Percentiles rank a stretch among this genome's conserved stretches.
phyloP scores from a whole-genome alignment of 2,888 invertebrate species.

The Nomada fucata region DNA sequence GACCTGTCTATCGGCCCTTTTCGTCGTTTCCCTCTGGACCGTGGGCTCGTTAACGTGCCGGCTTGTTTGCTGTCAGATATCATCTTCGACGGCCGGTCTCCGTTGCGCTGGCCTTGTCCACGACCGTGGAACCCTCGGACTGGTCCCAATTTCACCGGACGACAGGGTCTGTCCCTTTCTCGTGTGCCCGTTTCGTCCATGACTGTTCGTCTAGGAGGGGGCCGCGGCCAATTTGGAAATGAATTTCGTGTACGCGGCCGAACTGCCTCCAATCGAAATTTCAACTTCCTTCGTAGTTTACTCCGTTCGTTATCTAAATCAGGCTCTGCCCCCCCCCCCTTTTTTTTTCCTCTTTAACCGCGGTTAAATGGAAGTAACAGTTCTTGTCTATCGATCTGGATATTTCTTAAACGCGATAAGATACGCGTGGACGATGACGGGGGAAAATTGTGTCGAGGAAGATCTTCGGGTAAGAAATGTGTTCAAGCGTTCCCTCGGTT shows the following conservation, averaged over 20 bases:
- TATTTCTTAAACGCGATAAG: not conserved
- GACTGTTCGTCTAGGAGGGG: constrained; percentile 9
- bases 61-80: constrained; percentile 77
- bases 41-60: constrained; percentile 77
- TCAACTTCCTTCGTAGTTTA: no score
- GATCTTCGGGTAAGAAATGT: no score
- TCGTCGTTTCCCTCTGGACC: constrained; percentile 55
- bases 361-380: not conserved
- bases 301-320: not conserved
- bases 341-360: not conserved
- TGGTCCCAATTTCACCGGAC: constrained; percentile 60
- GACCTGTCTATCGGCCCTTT: constrained; percentile 54
- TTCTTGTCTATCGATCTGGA: not conserved
- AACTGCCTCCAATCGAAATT: not conserved
- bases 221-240: constrained; percentile 6
- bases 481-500: no score
- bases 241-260: not conserved
- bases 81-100: constrained; percentile 69
- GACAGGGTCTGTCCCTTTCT: not conserved
- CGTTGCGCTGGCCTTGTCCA: constrained; percentile 53
- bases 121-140: constrained; percentile 45
- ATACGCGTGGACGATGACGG: not conserved
- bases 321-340: no score
- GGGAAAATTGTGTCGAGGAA: no score
- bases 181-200: constrained; percentile 20